phyloP scores from a whole-genome alignment of 2,888 invertebrate species.

The Megaustenia siamemsis region DNA sequence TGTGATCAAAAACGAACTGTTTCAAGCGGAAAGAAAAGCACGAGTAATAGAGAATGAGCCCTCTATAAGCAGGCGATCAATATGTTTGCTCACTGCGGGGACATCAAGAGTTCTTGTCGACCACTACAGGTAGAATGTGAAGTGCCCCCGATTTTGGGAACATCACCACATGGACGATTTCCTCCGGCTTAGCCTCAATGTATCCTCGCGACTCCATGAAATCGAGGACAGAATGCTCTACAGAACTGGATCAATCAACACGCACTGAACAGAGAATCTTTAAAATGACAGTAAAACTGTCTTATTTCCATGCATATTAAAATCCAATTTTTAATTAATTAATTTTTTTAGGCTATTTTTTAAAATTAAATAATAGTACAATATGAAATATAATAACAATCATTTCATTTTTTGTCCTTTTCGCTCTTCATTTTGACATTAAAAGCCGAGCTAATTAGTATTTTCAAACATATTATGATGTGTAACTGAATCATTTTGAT shows the following conservation, averaged over 20 bases:
- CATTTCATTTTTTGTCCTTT: no score
- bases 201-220: background rate
- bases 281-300: no score
- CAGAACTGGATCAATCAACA: background rate
- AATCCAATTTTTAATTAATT: no score
- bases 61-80: constrained; percentile 20
- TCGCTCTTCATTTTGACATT: no score
- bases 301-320: no score
- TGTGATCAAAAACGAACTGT: background rate
- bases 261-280: background rate
- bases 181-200: background rate
- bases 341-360: no score
- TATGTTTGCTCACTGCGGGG: constrained; percentile 30
- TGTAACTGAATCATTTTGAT: no score
- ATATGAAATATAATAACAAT: no score
- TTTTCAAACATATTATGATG: no score
- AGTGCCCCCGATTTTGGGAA: constrained; percentile 33
- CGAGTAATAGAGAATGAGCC: constrained; percentile 6
- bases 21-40: background rate
- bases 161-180: constrained; percentile 31
- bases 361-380: no score
- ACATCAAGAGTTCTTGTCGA: constrained; percentile 42
- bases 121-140: constrained; percentile 37
- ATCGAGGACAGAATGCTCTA: background rate
- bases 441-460: no score